Percentiles rank a stretch among this genome's conserved stretches.
Conservation (phyloP, 2,888 invertebrate genomes). For the Andrena dorsata region DNA sequence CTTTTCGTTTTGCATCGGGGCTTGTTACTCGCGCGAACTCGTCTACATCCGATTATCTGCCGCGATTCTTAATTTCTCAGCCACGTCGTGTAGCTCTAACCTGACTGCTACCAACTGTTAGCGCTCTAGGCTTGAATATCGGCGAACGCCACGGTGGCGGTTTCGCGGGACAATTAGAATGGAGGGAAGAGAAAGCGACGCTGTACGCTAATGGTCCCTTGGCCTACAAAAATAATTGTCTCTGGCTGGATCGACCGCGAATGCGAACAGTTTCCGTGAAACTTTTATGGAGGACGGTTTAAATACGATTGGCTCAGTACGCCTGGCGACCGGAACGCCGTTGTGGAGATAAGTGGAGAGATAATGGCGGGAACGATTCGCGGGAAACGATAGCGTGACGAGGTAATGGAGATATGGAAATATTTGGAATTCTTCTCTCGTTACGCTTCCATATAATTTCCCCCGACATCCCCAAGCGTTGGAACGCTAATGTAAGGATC, state of each 20-base stretch:
- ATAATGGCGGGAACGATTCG: constrained; percentile 47
- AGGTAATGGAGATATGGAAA: constrained; percentile 41
- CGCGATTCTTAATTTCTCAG: neutral
- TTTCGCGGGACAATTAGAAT: constrained; percentile 16
- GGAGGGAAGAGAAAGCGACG: neutral
- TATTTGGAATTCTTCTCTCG: constrained; percentile 34
- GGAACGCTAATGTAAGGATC: neutral
- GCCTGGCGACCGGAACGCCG: constrained; percentile 27
- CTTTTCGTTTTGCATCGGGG: neutral
- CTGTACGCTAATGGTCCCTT: constrained; percentile 13
- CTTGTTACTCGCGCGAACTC: neutral
- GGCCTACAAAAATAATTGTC: constrained; percentile 45
- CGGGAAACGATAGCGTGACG: constrained; percentile 43
- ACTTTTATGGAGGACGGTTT: constrained; percentile 40
- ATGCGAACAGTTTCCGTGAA: constrained; percentile 14
- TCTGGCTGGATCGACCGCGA: neutral
- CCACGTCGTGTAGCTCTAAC: neutral
- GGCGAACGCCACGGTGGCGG: neutral
- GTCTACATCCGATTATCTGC: neutral
- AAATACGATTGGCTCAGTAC: constrained; percentile 23
- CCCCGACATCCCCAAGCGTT: neutral
- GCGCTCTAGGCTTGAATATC: neutral
- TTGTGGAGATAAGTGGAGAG: constrained; percentile 40
- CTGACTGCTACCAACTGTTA: constrained; percentile 16
- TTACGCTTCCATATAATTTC: constrained; percentile 26